phyloP scores from a whole-genome alignment of 2,113 vertebrate species.

The Charadrius vociferus region DNA sequence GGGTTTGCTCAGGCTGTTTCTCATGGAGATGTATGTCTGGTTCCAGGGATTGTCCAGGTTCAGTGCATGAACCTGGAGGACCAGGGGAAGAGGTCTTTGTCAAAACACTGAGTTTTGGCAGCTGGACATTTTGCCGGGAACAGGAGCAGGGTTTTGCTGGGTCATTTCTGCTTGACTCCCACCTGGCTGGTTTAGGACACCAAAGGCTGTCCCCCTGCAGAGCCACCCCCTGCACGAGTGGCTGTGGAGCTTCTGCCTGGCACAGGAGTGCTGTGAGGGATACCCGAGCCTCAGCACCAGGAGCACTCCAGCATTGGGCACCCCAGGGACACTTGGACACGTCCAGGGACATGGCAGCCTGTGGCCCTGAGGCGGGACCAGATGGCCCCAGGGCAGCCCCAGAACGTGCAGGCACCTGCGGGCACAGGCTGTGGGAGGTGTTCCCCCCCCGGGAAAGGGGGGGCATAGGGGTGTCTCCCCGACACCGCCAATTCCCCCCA shows the following conservation, averaged over 20 bases:
- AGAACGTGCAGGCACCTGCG: background rate
- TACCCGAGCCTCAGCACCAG: rapidly evolving
- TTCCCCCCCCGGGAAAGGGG: background rate
- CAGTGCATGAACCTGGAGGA: background rate
- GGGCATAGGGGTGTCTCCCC: background rate
- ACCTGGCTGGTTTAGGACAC: background rate
- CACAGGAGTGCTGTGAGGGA: background rate
- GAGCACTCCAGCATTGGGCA: background rate
- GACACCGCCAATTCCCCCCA: background rate
- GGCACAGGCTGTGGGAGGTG: background rate
- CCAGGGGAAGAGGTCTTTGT: background rate
- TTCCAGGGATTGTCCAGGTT: background rate
- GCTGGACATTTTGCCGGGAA: background rate
- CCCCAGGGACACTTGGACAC: background rate
- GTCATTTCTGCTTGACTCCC: background rate
- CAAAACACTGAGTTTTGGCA: background rate
- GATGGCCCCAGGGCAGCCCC: background rate
- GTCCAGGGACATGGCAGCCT: background rate
- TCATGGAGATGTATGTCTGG: rapidly evolving
- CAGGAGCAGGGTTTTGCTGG: background rate
- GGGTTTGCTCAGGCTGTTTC: background rate
- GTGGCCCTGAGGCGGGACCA: background rate
- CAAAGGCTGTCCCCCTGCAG: background rate
- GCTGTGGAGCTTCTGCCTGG: background rate
- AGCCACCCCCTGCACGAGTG: background rate